These are phyloP conservation scores for Drosophila dunni DNA, from an alignment of 1,140 invertebrate genomes.

Conservation along the genomic window DNA sequence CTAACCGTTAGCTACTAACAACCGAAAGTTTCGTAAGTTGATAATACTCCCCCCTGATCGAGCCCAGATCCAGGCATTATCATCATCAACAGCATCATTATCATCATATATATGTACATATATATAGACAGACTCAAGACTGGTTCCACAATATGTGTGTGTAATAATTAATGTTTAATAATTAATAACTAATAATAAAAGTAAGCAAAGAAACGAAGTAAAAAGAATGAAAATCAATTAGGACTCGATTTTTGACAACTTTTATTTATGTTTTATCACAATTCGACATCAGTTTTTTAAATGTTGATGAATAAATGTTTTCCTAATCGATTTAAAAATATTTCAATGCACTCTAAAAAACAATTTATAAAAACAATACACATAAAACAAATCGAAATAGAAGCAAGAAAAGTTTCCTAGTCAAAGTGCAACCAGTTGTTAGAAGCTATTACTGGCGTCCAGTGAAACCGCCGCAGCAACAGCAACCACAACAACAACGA, in stretches of 20 bases:
- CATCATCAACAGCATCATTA: background rate
- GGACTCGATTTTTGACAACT: slow-evolving; percentile 48
- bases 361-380: slow-evolving; percentile 8
- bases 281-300: slow-evolving; percentile 26
- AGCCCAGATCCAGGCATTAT: slow-evolving; percentile 1
- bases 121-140: slow-evolving; percentile 17
- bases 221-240: slow-evolving; percentile 14
- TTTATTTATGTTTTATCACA: slow-evolving; percentile 29
- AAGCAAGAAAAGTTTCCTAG: slow-evolving; percentile 49
- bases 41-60: slow-evolving; percentile 1
- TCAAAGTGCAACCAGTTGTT: slow-evolving; percentile 54
- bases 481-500: slow-evolving; percentile 28
- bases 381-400: slow-evolving; percentile 3
- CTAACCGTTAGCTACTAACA: slow-evolving; percentile 43
- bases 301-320: slow-evolving; percentile 22
- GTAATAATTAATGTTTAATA: slow-evolving; percentile 8
- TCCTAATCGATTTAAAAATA: slow-evolving; percentile 41
- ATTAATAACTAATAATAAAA: slow-evolving; percentile 40
- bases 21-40: slow-evolving; percentile 21
- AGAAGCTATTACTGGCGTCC: slow-evolving; percentile 64
- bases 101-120: slow-evolving; percentile 31
- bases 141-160: slow-evolving; percentile 25
- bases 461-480: slow-evolving; percentile 39
- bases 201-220: slow-evolving; percentile 9
- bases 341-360: slow-evolving; percentile 32